Base-by-base conservation (phyloP, 2,888 invertebrate genomes). In the Erebia ligea region DNA sequence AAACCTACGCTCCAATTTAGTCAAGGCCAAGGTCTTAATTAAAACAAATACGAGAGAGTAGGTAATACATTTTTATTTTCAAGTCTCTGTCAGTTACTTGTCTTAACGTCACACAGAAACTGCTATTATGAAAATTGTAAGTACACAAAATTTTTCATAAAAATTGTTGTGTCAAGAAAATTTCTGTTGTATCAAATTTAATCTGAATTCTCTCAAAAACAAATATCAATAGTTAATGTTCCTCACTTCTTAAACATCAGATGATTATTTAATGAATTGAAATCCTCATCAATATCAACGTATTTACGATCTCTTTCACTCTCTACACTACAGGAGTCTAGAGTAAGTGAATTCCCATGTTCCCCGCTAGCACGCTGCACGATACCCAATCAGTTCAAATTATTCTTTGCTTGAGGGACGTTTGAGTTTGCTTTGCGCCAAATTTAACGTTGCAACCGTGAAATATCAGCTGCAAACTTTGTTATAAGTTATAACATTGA, bases 401-500 rank as follows among this genome's bases (percentile, higher is more conserved):
- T 34, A n/a, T 58, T 6, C 34, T 58, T 34, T 15, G 34, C 5
- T 13, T 13, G 15, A 48, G 59, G 19, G 10, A 1, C n/a, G 6
- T 21, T 56, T 56, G 21, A 21, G 40, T 48, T 25, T 21, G 25
- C 9, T 34, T 4, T 19, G 9, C 17, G 8, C 61, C 17, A 42
- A 61, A 45, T 58, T 58, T 58, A 42, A 21, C 61, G 21, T 6
- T 58, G 58, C 58, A 58, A 58, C 21, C 4, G 40, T 40, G 34
- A 61, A 61, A 42, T 61, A 45, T 62, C 61, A 62, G 48, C 62
- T 62, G 62, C 62, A 62, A 62, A 62, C 48, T 48, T 21, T 48
- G 62, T 21, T 62, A 62, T 48, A 62, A 62, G 62, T 48, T 62
- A 62, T 62, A 62, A 62, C 48, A 21, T 42, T 48, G 48, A 62